Conservation (phyloP, 2,888 invertebrate genomes). For the Notodonta dromedarius region DNA sequence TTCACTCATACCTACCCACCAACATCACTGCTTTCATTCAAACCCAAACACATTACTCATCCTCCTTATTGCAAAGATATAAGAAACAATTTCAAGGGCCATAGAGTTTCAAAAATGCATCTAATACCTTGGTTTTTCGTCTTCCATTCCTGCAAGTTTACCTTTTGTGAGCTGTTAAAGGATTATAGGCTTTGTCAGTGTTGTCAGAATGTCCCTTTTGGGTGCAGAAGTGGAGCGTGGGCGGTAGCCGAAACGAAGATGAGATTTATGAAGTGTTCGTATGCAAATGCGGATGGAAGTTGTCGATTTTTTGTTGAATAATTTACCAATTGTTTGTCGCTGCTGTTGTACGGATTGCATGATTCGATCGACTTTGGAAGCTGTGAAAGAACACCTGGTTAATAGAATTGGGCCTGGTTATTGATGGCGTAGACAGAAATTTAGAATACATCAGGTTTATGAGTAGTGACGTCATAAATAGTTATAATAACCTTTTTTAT, state of each 20-base stretch:
- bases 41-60: conserved; percentile 21
- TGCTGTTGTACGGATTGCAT: conserved; percentile 36
- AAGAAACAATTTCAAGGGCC: conserved; percentile 28
- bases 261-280: conserved; percentile 65
- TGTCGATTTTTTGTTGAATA: conserved; percentile 44
- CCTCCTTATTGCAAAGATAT: conserved; percentile 25
- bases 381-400: neutral
- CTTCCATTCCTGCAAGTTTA: conserved; percentile 57
- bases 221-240: conserved; percentile 47
- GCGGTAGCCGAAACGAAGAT: conserved; percentile 50
- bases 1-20: conserved; percentile 62
- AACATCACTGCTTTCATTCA: conserved; percentile 24
- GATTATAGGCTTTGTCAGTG: conserved; percentile 65
- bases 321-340: conserved; percentile 44
- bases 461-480: neutral
- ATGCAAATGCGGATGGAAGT: conserved; percentile 55
- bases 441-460: neutral
- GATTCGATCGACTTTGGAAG: conserved; percentile 13
- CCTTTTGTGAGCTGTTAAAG: conserved; percentile 46
- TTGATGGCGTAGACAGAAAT: neutral
- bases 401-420: neutral
- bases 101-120: conserved; percentile 19
- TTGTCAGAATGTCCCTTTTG: conserved; percentile 49
- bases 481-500: neutral
- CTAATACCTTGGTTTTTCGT: conserved; percentile 48